Conservation (phyloP, 2,888 invertebrate genomes). For the Siphlonurus alternatus region DNA sequence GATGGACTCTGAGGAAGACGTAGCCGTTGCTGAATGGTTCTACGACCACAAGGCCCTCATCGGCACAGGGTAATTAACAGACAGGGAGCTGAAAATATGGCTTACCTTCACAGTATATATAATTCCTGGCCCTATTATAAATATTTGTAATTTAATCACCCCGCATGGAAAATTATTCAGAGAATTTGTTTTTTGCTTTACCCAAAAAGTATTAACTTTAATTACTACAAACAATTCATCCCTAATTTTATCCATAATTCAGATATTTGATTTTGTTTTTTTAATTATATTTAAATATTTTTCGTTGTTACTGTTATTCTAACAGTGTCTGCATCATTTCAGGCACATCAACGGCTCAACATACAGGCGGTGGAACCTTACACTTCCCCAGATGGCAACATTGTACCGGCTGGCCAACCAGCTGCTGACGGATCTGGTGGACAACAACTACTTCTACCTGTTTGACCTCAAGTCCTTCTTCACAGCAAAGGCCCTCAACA, state of each 20-base stretch:
- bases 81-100: no score
- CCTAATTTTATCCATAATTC: no score
- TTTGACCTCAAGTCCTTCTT: conserved; percentile 99
- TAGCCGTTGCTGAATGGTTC: conserved; percentile 86
- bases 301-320: no score
- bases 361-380: conserved; percentile 91
- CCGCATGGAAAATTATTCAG: no score
- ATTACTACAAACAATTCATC: no score
- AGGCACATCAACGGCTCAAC: conserved; percentile 90
- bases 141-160: not conserved
- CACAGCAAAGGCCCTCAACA: conserved; percentile 97
- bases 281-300: no score
- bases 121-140: not conserved
- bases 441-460: conserved; percentile 96
- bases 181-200: no score
- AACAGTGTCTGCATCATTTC: no score
- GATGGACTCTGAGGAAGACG: conserved; percentile 86
- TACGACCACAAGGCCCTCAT: conserved; percentile 95
- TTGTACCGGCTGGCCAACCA: conserved; percentile 96
- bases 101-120: no score
- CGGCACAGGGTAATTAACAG: conserved; percentile 58
- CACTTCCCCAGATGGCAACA: conserved; percentile 94
- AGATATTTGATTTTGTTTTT: no score
- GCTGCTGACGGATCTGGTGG: conserved; percentile 90
- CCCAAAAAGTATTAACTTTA: no score